Percentiles rank a stretch among this genome's conserved stretches.
phyloP scores from a whole-genome alignment of 64 coral and sea anemone species.

The Trachythela sp. region DNA sequence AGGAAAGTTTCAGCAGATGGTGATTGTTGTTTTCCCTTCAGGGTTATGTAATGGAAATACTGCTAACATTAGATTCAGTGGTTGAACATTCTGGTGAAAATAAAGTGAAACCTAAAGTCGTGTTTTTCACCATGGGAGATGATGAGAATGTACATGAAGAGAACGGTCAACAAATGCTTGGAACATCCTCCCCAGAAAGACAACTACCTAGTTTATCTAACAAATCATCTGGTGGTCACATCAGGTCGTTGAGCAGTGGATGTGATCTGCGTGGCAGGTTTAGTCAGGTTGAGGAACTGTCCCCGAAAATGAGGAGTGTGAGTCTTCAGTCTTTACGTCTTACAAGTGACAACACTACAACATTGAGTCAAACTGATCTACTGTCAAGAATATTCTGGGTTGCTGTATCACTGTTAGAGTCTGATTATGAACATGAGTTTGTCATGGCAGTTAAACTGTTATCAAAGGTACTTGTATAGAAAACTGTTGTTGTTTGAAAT shows the following conservation, averaged over 20 bases:
- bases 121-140: not conserved
- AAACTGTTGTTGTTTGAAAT: not conserved
- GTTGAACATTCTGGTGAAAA: slow-evolving; percentile 31
- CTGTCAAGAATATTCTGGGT: slow-evolving; percentile 95
- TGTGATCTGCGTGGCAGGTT: slow-evolving; percentile 11
- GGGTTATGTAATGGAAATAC: slow-evolving; percentile 98
- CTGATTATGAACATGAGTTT: slow-evolving; percentile 94
- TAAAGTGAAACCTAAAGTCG: not conserved
- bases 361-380: slow-evolving; percentile 81
- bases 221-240: not conserved
- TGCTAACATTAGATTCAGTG: slow-evolving; percentile 72
- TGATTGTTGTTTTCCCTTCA: slow-evolving; percentile 25
- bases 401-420: slow-evolving; percentile 89
- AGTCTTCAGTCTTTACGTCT: slow-evolving; percentile 88
- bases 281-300: not conserved
- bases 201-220: not conserved
- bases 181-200: not conserved
- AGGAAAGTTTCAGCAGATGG: no score
- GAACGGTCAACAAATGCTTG: not conserved
- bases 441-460: slow-evolving; percentile 80
- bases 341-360: slow-evolving; percentile 55
- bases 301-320: slow-evolving; percentile 29
- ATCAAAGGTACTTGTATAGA: slow-evolving; percentile 67
- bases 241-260: slow-evolving; percentile 4
- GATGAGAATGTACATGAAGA: not conserved